Conservation (phyloP, 2,888 invertebrate genomes). For the Cataglyphis cursor region DNA sequence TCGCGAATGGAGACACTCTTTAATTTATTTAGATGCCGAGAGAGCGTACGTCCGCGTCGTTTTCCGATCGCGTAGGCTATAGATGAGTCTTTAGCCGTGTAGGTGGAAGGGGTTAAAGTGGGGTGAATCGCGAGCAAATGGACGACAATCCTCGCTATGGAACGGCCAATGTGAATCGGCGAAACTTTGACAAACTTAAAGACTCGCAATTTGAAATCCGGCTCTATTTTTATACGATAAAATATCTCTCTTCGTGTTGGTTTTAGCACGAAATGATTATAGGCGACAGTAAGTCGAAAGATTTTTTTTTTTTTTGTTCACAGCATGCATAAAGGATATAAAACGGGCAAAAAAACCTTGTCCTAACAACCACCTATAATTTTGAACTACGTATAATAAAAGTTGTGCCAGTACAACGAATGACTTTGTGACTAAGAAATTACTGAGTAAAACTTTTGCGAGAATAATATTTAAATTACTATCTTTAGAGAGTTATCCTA, state of each 20-base stretch:
- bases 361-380: not conserved
- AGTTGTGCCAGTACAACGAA: not conserved
- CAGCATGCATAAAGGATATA: not conserved
- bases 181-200: slow-evolving; percentile 29
- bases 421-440: not conserved
- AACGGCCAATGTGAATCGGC: slow-evolving; percentile 32
- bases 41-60: slow-evolving; percentile 55
- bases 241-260: not conserved
- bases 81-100: slow-evolving; percentile 35
- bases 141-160: slow-evolving; percentile 35
- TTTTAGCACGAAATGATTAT: not conserved
- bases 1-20: slow-evolving; percentile 63
- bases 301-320: not conserved
- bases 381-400: not conserved
- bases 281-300: not conserved
- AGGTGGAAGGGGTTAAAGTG: slow-evolving; percentile 55
- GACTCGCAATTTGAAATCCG: slow-evolving; percentile 38
- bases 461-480: slow-evolving; percentile 37
- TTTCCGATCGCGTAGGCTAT: slow-evolving; percentile 52
- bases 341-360: slow-evolving; percentile 2
- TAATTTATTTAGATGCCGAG: slow-evolving; percentile 72
- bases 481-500: not conserved
- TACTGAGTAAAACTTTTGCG: slow-evolving; percentile 20
- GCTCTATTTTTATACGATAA: not conserved
- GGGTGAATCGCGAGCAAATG: slow-evolving; percentile 31